phyloP scores from a whole-genome alignment of 1,140 invertebrate genomes.

The Drosophila setifemur region DNA sequence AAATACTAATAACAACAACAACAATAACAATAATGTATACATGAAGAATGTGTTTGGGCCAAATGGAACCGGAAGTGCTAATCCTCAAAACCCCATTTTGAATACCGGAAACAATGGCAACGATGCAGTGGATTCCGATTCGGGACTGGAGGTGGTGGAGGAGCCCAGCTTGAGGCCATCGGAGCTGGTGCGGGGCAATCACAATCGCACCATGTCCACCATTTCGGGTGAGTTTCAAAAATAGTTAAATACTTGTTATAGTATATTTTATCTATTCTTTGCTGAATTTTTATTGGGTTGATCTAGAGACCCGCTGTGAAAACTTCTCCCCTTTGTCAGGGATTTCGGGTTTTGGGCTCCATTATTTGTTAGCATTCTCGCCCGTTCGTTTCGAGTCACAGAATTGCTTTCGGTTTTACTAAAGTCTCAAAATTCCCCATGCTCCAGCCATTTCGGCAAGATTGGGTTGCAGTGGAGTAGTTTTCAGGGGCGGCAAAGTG shows the following conservation, averaged over 20 bases:
- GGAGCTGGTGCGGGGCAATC: constrained; percentile 84
- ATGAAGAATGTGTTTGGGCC: constrained; percentile 48
- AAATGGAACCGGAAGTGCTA: not conserved
- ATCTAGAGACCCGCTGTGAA: too few species aligned
- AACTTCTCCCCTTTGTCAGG: too few species aligned
- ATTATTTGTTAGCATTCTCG: not conserved
- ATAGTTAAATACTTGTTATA: too few species aligned
- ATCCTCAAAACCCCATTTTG: constrained; percentile 3
- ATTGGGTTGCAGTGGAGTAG: constrained; percentile 2
- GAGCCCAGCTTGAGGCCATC: constrained; percentile 86
- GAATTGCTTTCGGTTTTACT: not conserved
- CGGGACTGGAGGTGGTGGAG: constrained; percentile 84
- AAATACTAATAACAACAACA: constrained; percentile 6
- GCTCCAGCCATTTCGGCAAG: not conserved
- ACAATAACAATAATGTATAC: constrained; percentile 32
- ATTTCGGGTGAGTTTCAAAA: constrained; percentile 77
- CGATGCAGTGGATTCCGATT: constrained; percentile 76
- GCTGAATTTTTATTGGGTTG: too few species aligned
- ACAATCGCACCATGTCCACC: constrained; percentile 82
- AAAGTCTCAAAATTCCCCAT: constrained; percentile 3
- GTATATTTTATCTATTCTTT: too few species aligned
- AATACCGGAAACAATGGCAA: not conserved
- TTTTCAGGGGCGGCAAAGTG: not conserved
- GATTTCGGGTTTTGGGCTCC: not conserved
- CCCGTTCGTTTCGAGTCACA: not conserved